Evolutionary conservation across 2,888 invertebrate species (phyloP).

Genomic region (Vanessa cardui): DNA sequence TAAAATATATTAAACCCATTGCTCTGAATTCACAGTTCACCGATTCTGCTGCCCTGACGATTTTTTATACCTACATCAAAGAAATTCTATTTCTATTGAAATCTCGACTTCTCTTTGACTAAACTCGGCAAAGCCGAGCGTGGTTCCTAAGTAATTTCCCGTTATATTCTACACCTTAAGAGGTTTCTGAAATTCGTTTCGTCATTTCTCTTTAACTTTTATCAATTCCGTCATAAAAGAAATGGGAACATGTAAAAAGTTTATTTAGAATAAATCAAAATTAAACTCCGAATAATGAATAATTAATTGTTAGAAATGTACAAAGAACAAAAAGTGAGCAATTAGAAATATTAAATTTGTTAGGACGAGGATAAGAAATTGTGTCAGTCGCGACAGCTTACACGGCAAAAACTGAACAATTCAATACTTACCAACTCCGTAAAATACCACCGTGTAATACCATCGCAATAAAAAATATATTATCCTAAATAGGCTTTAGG

Average conservation of each 20-base stretch:
- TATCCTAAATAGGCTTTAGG: slow-evolving; percentile 43
- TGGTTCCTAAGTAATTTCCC: slow-evolving; percentile 65
- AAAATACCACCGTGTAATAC: slow-evolving; percentile 29
- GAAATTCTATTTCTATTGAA: slow-evolving; percentile 60
- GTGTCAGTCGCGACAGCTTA: slow-evolving; percentile 45
- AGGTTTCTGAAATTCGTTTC: slow-evolving; percentile 35
- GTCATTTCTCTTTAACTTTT: slow-evolving; percentile 28
- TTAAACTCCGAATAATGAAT: background rate
- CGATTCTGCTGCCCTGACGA: slow-evolving; percentile 35
- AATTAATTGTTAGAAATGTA: slow-evolving; percentile 11
- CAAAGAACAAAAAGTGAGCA: slow-evolving; percentile 18
- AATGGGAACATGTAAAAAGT: slow-evolving; percentile 16
- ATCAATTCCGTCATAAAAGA: slow-evolving; percentile 23
- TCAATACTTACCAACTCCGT: slow-evolving; percentile 43
- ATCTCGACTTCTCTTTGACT: slow-evolving; percentile 60
- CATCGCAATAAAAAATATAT: slow-evolving; percentile 8
- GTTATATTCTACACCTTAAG: slow-evolving; percentile 41
- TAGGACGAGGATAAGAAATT: slow-evolving; percentile 34
- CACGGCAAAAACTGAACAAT: slow-evolving; percentile 52
- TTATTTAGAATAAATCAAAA: slow-evolving; percentile 8
- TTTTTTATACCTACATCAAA: slow-evolving; percentile 63
- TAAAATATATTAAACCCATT: slow-evolving; percentile 34
- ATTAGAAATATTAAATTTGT: slow-evolving; percentile 23
- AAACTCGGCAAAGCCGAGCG: slow-evolving; percentile 51
- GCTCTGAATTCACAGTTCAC: slow-evolving; percentile 31